Percentiles rank a stretch among this genome's conserved stretches.
Evolutionary conservation across 2,888 invertebrate genomes (phyloP).

Genomic region (Hirtodrosophila trivittata): DNA sequence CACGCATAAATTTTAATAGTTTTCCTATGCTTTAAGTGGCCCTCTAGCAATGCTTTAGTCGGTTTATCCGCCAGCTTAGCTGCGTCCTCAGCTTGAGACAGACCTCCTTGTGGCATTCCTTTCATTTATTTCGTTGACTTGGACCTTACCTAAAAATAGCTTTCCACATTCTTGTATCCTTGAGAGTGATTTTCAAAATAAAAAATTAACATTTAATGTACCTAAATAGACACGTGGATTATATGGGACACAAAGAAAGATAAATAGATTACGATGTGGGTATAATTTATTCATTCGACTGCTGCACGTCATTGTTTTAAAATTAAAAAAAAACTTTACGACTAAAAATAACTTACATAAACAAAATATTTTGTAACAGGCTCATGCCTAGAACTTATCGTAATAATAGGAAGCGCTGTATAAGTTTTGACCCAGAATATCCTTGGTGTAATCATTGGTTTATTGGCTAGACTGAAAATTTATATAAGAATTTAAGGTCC

Average conservation of each 20-base stretch:
- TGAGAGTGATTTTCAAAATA: conserved; percentile 61
- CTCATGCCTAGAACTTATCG: too few relatives aligned
- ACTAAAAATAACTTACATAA: too few relatives aligned
- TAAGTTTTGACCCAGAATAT: too few relatives aligned
- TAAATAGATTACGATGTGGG: too few relatives aligned
- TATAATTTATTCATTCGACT: too few relatives aligned
- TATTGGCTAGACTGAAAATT: too few relatives aligned
- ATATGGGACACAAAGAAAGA: conserved; percentile 2
- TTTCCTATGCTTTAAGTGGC: conserved; percentile 58
- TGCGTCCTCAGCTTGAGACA: conserved; percentile 19
- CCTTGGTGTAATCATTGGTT: too few relatives aligned
- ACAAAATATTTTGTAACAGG: too few relatives aligned
- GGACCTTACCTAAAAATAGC: conserved; percentile 53
- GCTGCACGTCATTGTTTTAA: too few relatives aligned
- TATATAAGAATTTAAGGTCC: too few relatives aligned
- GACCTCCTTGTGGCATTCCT: conserved; percentile 1
- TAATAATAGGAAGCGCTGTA: too few relatives aligned
- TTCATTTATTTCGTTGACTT: conserved; percentile 27
- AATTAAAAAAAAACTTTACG: too few relatives aligned
- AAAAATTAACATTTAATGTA: conserved; percentile 59
- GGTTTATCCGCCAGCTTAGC: conserved; percentile 31
- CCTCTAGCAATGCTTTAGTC: conserved; percentile 17
- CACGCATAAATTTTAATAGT: conserved; percentile 73
- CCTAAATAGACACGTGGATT: conserved; percentile 45
- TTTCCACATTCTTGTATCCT: conserved; percentile 52